phyloP scores from a whole-genome alignment of 2,797 vertebrate genomes.

The Poecile montanus region DNA sequence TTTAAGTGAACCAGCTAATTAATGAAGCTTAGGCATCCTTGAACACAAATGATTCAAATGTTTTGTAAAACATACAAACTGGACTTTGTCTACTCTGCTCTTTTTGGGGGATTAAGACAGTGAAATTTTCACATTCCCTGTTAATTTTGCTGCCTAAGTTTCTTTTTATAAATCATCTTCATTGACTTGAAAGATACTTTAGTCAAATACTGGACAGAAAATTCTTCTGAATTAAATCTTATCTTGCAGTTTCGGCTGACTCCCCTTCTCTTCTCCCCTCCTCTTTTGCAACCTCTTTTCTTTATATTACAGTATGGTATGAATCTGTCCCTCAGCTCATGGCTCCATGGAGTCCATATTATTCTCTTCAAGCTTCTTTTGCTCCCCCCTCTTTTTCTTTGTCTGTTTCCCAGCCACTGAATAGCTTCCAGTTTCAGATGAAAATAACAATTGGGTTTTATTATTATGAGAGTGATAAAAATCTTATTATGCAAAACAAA shows the following conservation, averaged over 20 bases:
- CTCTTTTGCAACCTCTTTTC: neutral
- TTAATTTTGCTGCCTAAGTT: neutral
- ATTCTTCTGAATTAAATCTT: constrained; percentile 11
- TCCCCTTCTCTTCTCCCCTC: neutral
- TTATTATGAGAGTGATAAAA: neutral
- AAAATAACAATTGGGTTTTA: constrained; percentile 30
- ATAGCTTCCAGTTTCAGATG: neutral
- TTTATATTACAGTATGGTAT: neutral
- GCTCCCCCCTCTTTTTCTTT: neutral
- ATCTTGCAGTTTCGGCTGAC: neutral
- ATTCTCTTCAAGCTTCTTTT: neutral
- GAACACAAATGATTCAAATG: neutral
- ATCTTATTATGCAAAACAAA: constrained; percentile 21
- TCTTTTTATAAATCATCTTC: neutral
- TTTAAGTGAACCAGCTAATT: neutral
- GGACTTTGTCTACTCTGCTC: neutral
- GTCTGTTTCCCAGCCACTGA: neutral
- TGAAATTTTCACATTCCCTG: neutral
- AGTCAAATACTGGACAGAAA: neutral
- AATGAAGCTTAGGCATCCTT: neutral
- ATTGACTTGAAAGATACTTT: neutral
- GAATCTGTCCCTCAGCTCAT: neutral
- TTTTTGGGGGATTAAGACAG: neutral
- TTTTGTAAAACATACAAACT: neutral
- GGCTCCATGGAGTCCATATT: neutral